Evolutionary conservation across 2,113 vertebrate genomes (phyloP), one percentile per base, ranked within the genome.

Genomic region (Hoplias malabaricus): DNA sequence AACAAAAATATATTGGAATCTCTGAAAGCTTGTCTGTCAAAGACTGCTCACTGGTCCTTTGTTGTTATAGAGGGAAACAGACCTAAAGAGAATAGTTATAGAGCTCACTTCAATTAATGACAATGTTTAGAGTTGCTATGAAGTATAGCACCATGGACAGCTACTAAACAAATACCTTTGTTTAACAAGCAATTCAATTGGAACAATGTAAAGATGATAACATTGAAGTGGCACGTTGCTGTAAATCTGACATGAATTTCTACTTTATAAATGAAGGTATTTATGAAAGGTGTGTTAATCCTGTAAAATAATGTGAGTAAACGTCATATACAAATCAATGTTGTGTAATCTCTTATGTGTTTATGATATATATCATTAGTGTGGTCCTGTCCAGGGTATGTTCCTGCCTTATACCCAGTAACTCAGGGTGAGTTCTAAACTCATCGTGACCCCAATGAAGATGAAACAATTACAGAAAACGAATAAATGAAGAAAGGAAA

Each of bases 111-210:
- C 31, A 14, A 1, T 73, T 12, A 48, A 68, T 46, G 12, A 57
- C 10, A n/a, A n/a, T 34, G 23, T 62, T 31, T 5, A 19, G 10
- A 50, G n/a, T 2, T 4, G 19, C 25, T 2, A 6, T 4, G 0
- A 8, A 10, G 8, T 23, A 29, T 66, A 87, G 90, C 56, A 89
- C 85, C 87, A 78, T 25, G 87, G 86, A 89, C 84, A 89, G 88
- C 72, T 70, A 83, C 80, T 43, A 79, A 69, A 76, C 61, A 76
- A 84, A 79, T 53, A 57, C 43, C 57, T 31, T 25, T 23, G 38
- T 66, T 21, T 66, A 6, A 14, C 11, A 43, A 48, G 57, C 53
- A 38, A n/a, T 40, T 9, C 21, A 23, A 8, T 48, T 23, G 2
- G n/a, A 53, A 21, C 14, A 23, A 5, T 2, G 1, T 23, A 23